Conservation (phyloP, 2,797 vertebrate species). For the Helarctos malayanus region DNA sequence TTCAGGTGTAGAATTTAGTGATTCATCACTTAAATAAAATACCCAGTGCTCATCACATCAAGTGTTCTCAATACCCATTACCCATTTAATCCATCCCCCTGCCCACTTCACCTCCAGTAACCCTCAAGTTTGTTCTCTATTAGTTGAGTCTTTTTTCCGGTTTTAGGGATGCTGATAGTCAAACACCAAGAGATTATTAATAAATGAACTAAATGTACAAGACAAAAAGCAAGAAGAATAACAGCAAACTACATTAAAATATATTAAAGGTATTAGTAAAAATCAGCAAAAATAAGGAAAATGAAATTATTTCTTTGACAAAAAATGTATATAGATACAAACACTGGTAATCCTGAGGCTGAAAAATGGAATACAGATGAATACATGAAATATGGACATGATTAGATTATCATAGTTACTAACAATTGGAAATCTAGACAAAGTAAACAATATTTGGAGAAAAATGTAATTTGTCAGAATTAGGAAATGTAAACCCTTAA, state of each 20-base stretch:
- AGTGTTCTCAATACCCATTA: background rate
- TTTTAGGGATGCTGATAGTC: background rate
- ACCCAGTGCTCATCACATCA: background rate
- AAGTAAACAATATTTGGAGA: background rate
- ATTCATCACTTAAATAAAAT: background rate
- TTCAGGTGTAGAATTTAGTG: background rate
- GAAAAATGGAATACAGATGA: background rate
- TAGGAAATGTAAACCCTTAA: background rate
- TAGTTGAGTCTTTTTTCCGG: background rate
- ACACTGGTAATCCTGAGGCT: background rate
- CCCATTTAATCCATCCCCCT: background rate
- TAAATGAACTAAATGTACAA: background rate
- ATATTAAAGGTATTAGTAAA: background rate
- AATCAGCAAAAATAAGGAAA: background rate
- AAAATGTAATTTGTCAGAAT: background rate
- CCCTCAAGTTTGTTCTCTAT: background rate
- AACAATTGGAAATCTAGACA: background rate
- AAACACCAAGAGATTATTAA: background rate
- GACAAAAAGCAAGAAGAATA: background rate
- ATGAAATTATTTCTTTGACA: background rate
- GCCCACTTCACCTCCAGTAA: background rate
- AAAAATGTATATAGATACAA: background rate
- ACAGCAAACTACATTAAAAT: background rate
- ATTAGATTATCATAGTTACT: background rate
- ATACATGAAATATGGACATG: background rate